Percentiles rank a stretch among this genome's conserved stretches.
These are phyloP conservation scores for Melieria crassipennis DNA, from an alignment of 2,888 invertebrate genomes.

Conservation along the genomic window DNA sequence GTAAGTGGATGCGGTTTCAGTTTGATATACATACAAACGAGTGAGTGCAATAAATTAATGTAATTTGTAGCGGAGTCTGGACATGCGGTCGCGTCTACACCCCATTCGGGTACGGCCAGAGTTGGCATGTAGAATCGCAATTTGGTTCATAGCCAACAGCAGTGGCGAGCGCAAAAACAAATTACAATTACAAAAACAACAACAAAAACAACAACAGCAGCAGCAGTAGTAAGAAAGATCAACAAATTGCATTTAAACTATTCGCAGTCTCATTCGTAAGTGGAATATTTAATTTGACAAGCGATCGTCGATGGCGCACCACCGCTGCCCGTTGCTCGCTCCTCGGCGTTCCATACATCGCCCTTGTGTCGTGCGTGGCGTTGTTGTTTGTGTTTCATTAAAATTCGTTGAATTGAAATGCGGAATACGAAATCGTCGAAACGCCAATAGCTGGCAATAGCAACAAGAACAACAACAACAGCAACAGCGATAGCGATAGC, in stretches of 20 bases:
- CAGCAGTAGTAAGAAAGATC: constrained; percentile 2
- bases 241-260: no score
- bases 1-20: no score
- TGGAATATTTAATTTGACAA: constrained; percentile 33
- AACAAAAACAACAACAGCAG: constrained; percentile 30
- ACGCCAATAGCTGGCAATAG: constrained; percentile 36
- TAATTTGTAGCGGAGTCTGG: no score
- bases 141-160: no score
- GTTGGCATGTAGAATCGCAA: no score
- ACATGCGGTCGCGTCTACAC: no score
- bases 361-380: not conserved
- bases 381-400: constrained; percentile 30
- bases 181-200: constrained; percentile 39
- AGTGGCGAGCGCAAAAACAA: constrained; percentile 25
- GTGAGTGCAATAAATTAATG: no score
- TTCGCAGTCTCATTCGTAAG: constrained; percentile 14
- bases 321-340: constrained; percentile 50
- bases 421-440: constrained; percentile 43
- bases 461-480: constrained; percentile 26
- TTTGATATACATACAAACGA: no score
- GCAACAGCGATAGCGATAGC: constrained; percentile 20
- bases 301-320: constrained; percentile 4
- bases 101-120: no score
- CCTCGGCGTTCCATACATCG: constrained; percentile 26
- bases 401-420: constrained; percentile 39